Base-by-base conservation (phyloP, 2,888 invertebrate genomes). In the Plagodis pulveraria region DNA sequence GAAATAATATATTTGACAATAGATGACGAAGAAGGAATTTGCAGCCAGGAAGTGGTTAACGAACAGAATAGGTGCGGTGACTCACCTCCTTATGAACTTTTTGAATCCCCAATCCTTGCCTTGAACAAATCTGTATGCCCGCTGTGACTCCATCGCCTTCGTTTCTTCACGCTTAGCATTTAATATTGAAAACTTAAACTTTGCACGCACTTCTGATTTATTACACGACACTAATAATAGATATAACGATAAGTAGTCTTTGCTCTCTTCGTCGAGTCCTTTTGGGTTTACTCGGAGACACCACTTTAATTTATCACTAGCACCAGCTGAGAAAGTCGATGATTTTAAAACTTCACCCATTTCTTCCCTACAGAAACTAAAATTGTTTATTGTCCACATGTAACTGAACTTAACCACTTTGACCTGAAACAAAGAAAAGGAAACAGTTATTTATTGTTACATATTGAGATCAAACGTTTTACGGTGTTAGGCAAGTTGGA, bases 321-420 rank as follows among this genome's bases (percentile, higher is more conserved):
- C 98, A 91, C 99, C 99, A 72, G 99, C 99, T 73, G 99, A 99
- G 94, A 99, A 99, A 78, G 99, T 99, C 81, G 99, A 99, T 88
- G 99, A 99, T 94, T 99, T 99, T 86, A 99, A 95, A 77, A 99
- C 99, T 94, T 99, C 99, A 78, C 99, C 99, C 99, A 99, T 99
- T 94, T 99, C 99, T 94, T 99, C 99, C 78, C 99, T 97, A 94
- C 99, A 99, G 94, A 99, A 99, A 94, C 99, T 99, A 94, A 99
- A 99, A 95, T 99, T 99, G 94, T 99, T 99, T 94, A 99, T 99
- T 89, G 99, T 99, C 99, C 99, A 99, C 98, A 99, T 99, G 94
- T 99, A 99, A 94, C 99, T 99, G 95, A 99, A 99, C 94, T 99
- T 99, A 78, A 99, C 98, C 93, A 99, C 99, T 96, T 99, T 99